Conservation (phyloP, 2,888 invertebrate species). For the Lepas anatifera region DNA sequence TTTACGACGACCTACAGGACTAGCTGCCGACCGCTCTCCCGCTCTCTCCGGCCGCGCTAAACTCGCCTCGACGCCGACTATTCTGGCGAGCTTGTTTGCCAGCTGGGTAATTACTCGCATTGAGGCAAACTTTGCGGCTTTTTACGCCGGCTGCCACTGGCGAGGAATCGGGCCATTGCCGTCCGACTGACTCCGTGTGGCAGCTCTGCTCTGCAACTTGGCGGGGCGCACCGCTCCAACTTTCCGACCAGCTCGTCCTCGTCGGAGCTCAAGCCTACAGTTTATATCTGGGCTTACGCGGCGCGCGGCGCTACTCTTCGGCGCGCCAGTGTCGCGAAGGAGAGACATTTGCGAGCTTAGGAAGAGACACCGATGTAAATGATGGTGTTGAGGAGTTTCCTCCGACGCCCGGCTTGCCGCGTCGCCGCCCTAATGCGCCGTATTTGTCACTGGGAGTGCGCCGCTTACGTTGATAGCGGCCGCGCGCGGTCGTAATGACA, state of each 20-base stretch:
- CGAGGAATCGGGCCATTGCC: too few relatives aligned
- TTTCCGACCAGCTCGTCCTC: background rate
- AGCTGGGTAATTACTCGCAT: background rate
- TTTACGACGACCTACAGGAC: too few relatives aligned
- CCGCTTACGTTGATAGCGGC: background rate
- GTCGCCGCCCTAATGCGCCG: constrained; percentile 1
- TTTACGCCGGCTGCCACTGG: too few relatives aligned
- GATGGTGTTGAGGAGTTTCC: background rate
- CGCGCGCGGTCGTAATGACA: background rate
- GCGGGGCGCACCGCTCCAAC: background rate
- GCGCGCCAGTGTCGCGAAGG: background rate
- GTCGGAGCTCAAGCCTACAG: background rate
- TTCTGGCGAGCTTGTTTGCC: constrained; percentile 7
- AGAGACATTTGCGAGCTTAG: background rate
- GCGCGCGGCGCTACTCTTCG: background rate
- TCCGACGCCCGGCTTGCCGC: background rate
- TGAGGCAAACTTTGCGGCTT: background rate
- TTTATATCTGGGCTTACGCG: background rate
- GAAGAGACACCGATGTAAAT: background rate
- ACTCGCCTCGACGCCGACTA: too few relatives aligned
- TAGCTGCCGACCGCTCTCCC: too few relatives aligned
- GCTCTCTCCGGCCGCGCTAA: background rate
- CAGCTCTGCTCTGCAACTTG: too few relatives aligned
- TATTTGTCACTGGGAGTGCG: background rate
- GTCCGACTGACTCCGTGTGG: too few relatives aligned